These are phyloP conservation scores for Drosophila neocordata DNA, from an alignment of 1,140 invertebrate species.

Conservation along the genomic window DNA sequence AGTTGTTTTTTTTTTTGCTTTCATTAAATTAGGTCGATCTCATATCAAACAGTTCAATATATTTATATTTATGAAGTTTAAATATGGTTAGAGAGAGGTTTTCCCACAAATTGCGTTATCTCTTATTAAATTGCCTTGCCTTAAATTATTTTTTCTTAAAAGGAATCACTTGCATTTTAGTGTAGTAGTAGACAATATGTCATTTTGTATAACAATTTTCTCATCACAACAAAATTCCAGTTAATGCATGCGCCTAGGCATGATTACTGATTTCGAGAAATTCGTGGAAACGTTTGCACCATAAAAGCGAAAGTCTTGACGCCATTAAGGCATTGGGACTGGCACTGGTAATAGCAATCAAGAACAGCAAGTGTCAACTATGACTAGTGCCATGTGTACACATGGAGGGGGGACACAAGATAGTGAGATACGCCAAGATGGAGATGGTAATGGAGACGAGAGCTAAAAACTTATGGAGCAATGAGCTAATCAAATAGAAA, in stretches of 20 bases:
- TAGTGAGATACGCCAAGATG: conserved; percentile 20
- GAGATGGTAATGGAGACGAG: conserved; percentile 33
- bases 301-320: conserved; percentile 81
- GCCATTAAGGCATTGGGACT: conserved; percentile 69
- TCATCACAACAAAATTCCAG: conserved; percentile 38
- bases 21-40: too few species aligned
- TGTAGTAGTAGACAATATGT: conserved; percentile 11
- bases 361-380: conserved; percentile 69
- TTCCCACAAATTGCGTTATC: too few species aligned
- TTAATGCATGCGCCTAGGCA: conserved; percentile 53
- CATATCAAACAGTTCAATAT: too few species aligned
- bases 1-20: too few species aligned
- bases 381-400: conserved; percentile 77
- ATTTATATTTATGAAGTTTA: too few species aligned
- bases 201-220: conserved; percentile 16
- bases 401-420: conserved; percentile 31
- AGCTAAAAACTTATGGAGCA: conserved; percentile 17
- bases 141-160: neutral
- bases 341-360: conserved; percentile 22
- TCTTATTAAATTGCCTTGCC: too few species aligned
- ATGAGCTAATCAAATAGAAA: conserved; percentile 54
- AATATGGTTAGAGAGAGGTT: too few species aligned
- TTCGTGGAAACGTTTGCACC: conserved; percentile 69
- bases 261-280: conserved; percentile 52
- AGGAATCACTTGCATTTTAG: neutral